phyloP scores from a whole-genome alignment of 1,140 invertebrate genomes.

The Marisa cornuarietis region DNA sequence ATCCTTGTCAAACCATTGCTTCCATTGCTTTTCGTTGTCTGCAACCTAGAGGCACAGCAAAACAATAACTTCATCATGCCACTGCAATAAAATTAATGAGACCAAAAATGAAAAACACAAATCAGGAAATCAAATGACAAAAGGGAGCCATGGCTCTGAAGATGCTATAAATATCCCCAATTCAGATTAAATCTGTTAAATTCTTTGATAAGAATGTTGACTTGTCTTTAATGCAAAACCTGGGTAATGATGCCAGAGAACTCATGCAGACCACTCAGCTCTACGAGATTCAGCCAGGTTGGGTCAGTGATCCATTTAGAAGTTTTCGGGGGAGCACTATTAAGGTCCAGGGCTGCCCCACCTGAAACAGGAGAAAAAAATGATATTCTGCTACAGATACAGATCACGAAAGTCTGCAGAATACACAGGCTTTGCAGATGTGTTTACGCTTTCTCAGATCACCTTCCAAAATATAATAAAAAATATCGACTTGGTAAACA shows the following conservation, averaged over 20 bases:
- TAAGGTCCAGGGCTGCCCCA: slow-evolving; percentile 91
- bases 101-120: neutral
- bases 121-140: neutral
- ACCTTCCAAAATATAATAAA: too few relatives aligned
- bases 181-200: neutral
- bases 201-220: neutral
- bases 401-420: too few relatives aligned
- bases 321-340: slow-evolving; percentile 91
- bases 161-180: neutral
- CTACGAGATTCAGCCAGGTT: slow-evolving; percentile 95
- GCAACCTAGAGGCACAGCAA: slow-evolving; percentile 62
- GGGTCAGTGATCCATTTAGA: slow-evolving; percentile 95
- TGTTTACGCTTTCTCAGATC: too few relatives aligned
- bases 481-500: too few relatives aligned
- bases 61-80: too few relatives aligned
- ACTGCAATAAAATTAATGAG: neutral
- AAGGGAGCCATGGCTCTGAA: neutral
- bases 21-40: slow-evolving; percentile 85
- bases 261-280: slow-evolving; percentile 85
- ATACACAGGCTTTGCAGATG: too few relatives aligned
- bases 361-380: slow-evolving; percentile 63
- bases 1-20: slow-evolving; percentile 91
- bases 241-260: slow-evolving; percentile 84
- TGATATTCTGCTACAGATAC: too few relatives aligned
- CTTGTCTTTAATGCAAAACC: slow-evolving; percentile 63